Evolutionary conservation across 2,888 invertebrate species (phyloP), one percentile per base, ranked within the genome.

Genomic region (Agrypnus murinus): DNA sequence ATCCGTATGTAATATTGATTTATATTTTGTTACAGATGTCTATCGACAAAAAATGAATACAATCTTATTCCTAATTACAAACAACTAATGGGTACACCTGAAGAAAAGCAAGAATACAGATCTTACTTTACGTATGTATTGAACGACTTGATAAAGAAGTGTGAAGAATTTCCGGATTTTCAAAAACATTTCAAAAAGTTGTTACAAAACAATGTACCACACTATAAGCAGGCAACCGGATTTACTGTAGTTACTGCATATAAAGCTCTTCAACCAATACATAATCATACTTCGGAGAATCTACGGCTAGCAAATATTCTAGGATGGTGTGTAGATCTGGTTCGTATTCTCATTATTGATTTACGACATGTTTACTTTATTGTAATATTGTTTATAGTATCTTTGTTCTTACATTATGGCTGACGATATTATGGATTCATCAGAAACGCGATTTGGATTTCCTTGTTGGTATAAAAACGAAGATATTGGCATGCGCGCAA

Each of bases 291-390:
- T 0, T 90, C 93, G 0, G 95, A 95, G 75, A 94, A 94, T 78
- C 85, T 96, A 34, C 90, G 91, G 77, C 84, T 92, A 70, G 95
- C 95, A 0, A 92, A 94, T 76, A 92, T 96, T 78, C 88, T 98
- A 84, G 98, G 97, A 73, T 98, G 98, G 97, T 96, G 97, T 83
- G 90, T 95, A 4, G 98, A 98, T 91, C 90, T 97, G 92, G 97
- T 98, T 85, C 88, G 90, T 86, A 46, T n/a, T n/a, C n/a, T n/a
- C n/a, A n/a, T n/a, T n/a, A n/a, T n/a, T n/a, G n/a, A n/a, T n/a
- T n/a, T n/a, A n/a, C n/a, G n/a, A n/a, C n/a, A n/a, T n/a, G n/a
- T n/a, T n/a, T n/a, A n/a, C n/a, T n/a, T n/a, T n/a, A n/a, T n/a
- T n/a, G n/a, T n/a, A n/a, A n/a, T 25, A 2, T 25, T 25, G 25